phyloP scores from a whole-genome alignment of 2,113 vertebrate species.

The Aegithalos caudatus region DNA sequence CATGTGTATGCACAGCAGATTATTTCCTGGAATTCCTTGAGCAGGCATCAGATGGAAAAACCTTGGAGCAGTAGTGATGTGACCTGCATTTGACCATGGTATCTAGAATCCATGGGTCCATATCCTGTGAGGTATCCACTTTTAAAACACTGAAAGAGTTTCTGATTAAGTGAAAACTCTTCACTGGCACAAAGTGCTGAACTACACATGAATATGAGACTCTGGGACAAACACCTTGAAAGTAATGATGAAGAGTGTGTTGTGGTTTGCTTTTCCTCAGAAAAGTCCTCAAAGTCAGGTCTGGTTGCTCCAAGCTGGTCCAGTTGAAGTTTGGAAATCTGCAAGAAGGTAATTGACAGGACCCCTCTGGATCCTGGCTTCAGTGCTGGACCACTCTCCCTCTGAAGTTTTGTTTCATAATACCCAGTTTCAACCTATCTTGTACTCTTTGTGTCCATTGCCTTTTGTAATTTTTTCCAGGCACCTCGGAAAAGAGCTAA shows the following conservation, averaged over 20 bases:
- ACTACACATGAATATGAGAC: background rate
- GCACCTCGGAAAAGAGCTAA: background rate
- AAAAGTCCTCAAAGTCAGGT: background rate
- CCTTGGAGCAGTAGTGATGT: background rate
- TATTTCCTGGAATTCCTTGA: slow-evolving; percentile 1
- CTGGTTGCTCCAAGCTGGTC: background rate
- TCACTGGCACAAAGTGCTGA: background rate
- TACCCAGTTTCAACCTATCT: background rate
- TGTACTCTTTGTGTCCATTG: background rate
- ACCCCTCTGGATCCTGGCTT: background rate
- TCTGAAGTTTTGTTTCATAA: background rate
- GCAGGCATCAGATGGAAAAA: background rate
- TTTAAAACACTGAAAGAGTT: background rate
- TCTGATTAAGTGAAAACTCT: background rate
- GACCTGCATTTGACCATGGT: background rate
- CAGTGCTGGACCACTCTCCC: background rate
- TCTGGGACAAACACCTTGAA: background rate
- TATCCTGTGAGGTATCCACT: background rate
- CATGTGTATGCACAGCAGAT: background rate
- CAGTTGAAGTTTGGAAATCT: background rate
- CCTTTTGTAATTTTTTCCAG: background rate
- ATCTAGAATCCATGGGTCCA: background rate
- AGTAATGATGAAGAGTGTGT: background rate
- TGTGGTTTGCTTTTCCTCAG: background rate
- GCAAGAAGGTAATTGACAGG: background rate